Conservation (phyloP, 2,888 invertebrate species). For the Drosophila barbarae region DNA sequence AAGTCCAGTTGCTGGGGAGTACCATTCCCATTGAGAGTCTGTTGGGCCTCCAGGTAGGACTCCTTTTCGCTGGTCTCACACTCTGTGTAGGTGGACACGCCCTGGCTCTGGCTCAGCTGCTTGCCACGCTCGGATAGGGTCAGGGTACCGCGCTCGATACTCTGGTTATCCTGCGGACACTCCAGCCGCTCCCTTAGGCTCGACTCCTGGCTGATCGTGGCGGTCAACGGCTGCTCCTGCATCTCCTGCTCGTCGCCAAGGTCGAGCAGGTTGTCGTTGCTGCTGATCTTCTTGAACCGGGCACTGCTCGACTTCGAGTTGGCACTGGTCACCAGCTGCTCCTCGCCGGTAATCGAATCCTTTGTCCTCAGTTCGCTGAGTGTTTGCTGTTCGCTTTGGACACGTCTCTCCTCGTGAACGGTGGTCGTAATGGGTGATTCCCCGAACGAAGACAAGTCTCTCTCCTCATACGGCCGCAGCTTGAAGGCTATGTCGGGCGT, state of each 20-base stretch:
- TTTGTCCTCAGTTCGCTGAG: constrained; percentile 69
- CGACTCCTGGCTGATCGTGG: constrained; percentile 77
- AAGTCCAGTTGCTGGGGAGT: constrained; percentile 5
- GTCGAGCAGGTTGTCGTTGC: constrained; percentile 72
- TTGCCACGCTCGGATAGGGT: constrained; percentile 79
- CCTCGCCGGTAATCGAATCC: constrained; percentile 71
- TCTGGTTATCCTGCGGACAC: constrained; percentile 78
- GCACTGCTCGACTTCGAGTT: constrained; percentile 72
- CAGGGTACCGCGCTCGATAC: constrained; percentile 79
- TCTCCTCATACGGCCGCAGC: constrained; percentile 72
- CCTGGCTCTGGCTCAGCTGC: constrained; percentile 65
- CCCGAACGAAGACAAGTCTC: constrained; percentile 45
- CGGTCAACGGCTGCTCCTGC: constrained; percentile 76
- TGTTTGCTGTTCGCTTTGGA: constrained; percentile 71
- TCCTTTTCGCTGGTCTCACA: constrained; percentile 73
- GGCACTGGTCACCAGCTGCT: constrained; percentile 71
- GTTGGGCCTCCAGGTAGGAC: constrained; percentile 63
- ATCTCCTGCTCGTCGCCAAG: constrained; percentile 57
- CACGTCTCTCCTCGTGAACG: constrained; percentile 72
- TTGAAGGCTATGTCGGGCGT: constrained; percentile 62
- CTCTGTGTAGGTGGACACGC: constrained; percentile 67
- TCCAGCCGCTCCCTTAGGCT: constrained; percentile 75
- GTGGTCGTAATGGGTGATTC: constrained; percentile 60
- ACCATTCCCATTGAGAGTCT: constrained; percentile 38
- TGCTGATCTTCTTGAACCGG: constrained; percentile 75